phyloP scores from a whole-genome alignment of 1,140 invertebrate species.

The Papilio polytes region DNA sequence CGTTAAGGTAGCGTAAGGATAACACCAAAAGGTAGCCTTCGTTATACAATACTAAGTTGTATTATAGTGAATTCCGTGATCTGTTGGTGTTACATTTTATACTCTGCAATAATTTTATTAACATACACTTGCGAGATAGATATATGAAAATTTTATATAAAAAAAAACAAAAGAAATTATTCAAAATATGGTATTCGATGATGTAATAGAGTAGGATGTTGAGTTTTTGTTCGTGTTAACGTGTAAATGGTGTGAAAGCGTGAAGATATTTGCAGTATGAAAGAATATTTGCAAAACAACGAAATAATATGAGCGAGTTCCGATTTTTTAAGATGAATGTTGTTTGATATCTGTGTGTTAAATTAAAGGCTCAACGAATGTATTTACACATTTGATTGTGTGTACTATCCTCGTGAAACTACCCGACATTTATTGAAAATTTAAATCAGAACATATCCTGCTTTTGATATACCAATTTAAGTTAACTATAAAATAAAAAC shows the following conservation, averaged over 20 bases:
- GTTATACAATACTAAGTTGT: slow-evolving; percentile 28
- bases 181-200: slow-evolving; percentile 36
- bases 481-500: not conserved
- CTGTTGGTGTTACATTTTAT: slow-evolving; percentile 56
- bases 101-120: slow-evolving; percentile 45
- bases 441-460: not conserved
- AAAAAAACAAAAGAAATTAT: slow-evolving; percentile 38
- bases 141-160: slow-evolving; percentile 38
- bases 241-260: slow-evolving; percentile 27
- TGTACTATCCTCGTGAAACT: slow-evolving; percentile 21
- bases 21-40: slow-evolving; percentile 78
- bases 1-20: slow-evolving; percentile 65
- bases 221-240: slow-evolving; percentile 30
- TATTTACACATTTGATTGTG: slow-evolving; percentile 2
- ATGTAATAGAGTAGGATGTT: slow-evolving; percentile 27
- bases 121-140: slow-evolving; percentile 33
- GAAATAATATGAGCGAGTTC: slow-evolving; percentile 25
- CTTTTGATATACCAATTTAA: not conserved
- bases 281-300: slow-evolving; percentile 27
- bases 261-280: slow-evolving; percentile 28
- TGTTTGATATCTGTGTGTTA: slow-evolving; percentile 24
- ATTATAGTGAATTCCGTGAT: slow-evolving; percentile 47
- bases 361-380: slow-evolving; percentile 32
- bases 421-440: not conserved
- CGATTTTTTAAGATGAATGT: slow-evolving; percentile 30